A percentile compares a stretch with the other conserved stretches of the same genome.
These are phyloP conservation scores for Eupelmus urozonus DNA, from an alignment of 2,888 invertebrate genomes.

Conservation along the genomic window DNA sequence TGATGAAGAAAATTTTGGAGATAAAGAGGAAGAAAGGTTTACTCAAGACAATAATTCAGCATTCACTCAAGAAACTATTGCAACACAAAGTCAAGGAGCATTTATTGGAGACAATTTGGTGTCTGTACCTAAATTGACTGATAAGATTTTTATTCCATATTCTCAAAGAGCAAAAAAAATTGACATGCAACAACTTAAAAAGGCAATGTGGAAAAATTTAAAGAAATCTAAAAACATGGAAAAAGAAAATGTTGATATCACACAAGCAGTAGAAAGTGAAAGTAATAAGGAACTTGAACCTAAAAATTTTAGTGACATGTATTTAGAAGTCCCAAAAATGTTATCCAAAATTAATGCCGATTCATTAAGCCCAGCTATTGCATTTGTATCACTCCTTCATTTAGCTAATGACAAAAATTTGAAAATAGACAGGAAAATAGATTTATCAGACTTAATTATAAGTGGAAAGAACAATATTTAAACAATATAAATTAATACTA, in stretches of 20 bases:
- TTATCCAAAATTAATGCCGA: conserved; percentile 83
- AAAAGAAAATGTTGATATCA: conserved; percentile 72
- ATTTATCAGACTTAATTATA: conserved; percentile 67
- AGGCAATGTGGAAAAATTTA: conserved; percentile 85
- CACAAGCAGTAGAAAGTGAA: conserved; percentile 54
- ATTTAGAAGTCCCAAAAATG: conserved; percentile 80
- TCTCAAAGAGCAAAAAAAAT: conserved; percentile 91
- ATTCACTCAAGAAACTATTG: conserved; percentile 9
- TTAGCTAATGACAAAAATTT: conserved; percentile 89
- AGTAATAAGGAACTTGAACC: conserved; percentile 65
- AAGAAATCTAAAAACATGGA: conserved; percentile 68
- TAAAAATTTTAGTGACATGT: conserved; percentile 79
- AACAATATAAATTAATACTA: background rate
- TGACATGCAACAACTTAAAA: conserved; percentile 90
- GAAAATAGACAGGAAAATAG: conserved; percentile 58
- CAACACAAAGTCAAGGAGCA: conserved; percentile 68
- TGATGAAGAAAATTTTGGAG: conserved; percentile 69
- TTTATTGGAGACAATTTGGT: conserved; percentile 81
- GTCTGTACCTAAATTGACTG: conserved; percentile 83
- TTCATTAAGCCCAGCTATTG: conserved; percentile 87
- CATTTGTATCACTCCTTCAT: conserved; percentile 89
- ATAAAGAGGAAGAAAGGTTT: conserved; percentile 70
- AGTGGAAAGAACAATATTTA: conserved; percentile 45
- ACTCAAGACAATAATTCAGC: conserved; percentile 66
- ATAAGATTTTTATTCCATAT: conserved; percentile 87